Evolutionary conservation across 2,888 invertebrate genomes (phyloP).

Genomic region (Beris chalybata): DNA sequence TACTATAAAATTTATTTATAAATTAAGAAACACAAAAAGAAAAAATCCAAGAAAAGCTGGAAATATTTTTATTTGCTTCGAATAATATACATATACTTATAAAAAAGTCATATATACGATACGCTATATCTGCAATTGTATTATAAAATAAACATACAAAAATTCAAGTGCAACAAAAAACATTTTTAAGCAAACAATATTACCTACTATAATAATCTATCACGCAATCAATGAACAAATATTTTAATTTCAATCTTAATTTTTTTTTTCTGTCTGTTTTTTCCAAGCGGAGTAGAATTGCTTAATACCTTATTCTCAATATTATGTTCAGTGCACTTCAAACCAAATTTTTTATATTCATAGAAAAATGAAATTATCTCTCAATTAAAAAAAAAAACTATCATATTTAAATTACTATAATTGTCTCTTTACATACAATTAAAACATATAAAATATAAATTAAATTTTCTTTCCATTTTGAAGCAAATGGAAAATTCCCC

Average conservation of each 20-base stretch:
- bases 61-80: conserved; percentile 34
- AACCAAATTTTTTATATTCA: too few species aligned
- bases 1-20: not conserved
- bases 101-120: not conserved
- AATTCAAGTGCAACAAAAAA: not conserved
- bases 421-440: not conserved
- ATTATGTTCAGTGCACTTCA: too few species aligned
- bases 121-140: not conserved
- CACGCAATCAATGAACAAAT: not conserved
- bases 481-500: conserved; percentile 33
- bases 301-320: too few species aligned
- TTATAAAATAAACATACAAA: conserved; percentile 1
- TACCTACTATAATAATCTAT: not conserved
- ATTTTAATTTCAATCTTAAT: conserved; percentile 5
- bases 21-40: not conserved
- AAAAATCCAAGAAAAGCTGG: conserved; percentile 31
- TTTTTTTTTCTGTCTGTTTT: conserved; percentile 6
- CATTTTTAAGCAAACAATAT: conserved; percentile 9
- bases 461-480: conserved; percentile 20
- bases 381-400: too few species aligned
- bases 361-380: too few species aligned
- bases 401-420: too few species aligned
- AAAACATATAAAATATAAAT: not conserved
- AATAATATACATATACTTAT: conserved; percentile 10
- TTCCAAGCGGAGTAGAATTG: not conserved